Conservation (phyloP, 2,113 vertebrate species). For the Andinoacara biseriatus region DNA sequence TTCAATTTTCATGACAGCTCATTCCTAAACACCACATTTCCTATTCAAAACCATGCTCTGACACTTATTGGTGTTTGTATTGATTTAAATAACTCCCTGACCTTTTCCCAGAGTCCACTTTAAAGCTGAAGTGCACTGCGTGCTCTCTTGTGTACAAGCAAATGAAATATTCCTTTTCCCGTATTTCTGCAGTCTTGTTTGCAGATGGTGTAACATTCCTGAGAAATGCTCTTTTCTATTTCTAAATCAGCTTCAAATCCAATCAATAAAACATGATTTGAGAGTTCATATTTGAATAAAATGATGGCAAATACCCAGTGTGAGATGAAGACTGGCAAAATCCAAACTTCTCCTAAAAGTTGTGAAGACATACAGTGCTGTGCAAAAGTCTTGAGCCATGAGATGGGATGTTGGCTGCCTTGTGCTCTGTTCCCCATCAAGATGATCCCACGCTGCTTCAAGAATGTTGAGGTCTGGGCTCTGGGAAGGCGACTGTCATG, state of each 20-base stretch:
- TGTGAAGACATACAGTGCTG: background rate
- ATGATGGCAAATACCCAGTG: background rate
- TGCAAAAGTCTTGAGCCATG: background rate
- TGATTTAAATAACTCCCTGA: background rate
- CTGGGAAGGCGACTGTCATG: no score
- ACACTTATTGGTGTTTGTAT: background rate
- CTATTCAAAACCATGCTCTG: background rate
- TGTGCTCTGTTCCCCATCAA: background rate
- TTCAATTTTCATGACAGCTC: background rate
- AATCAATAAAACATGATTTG: background rate
- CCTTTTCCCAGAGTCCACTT: background rate
- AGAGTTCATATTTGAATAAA: background rate
- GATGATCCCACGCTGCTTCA: background rate
- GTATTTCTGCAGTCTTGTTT: background rate
- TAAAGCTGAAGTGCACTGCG: background rate
- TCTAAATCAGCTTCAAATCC: background rate
- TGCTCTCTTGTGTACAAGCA: background rate
- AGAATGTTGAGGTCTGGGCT: background rate
- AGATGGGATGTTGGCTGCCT: background rate
- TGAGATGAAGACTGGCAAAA: background rate
- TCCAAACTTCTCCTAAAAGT: background rate
- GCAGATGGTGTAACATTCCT: background rate
- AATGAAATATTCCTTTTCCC: background rate
- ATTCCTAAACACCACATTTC: background rate
- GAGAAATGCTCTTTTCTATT: background rate